phyloP scores from a whole-genome alignment of 2,113 vertebrate genomes.

The Nycticorax nycticorax region DNA sequence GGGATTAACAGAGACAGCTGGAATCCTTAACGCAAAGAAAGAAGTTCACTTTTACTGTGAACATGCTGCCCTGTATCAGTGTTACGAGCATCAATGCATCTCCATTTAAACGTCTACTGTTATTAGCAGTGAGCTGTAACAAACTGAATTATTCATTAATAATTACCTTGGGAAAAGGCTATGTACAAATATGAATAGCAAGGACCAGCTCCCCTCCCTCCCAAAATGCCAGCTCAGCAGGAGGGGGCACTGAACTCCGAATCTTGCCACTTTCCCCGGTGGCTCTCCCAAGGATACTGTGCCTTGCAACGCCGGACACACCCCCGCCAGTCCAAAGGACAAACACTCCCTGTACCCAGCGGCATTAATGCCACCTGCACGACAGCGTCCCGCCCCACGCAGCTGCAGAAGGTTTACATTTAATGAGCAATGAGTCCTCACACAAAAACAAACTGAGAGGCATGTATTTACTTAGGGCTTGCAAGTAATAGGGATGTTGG shows the following conservation, averaged over 20 bases:
- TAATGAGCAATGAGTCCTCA: neutral
- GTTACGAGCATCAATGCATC: neutral
- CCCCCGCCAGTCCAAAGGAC: neutral
- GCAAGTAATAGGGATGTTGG: neutral
- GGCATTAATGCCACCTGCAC: neutral
- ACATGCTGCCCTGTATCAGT: neutral
- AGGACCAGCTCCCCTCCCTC: neutral
- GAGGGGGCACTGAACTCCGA: neutral
- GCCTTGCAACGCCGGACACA: neutral
- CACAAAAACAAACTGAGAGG: neutral
- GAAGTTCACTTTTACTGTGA: neutral
- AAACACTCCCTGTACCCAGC: neutral
- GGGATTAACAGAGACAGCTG: neutral
- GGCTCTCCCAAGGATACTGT: neutral
- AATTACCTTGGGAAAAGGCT: neutral
- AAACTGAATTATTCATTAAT: slow-evolving; percentile 30
- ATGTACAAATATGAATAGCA: neutral
- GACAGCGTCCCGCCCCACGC: neutral
- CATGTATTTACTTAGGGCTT: neutral
- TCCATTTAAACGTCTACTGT: neutral
- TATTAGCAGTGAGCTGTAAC: slow-evolving; percentile 17
- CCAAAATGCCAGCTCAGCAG: neutral
- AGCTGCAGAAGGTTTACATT: neutral
- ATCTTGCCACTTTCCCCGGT: neutral
- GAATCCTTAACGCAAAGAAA: slow-evolving; percentile 23